Conservation (phyloP, 2,888 invertebrate species). For the Orthosia gracilis region DNA sequence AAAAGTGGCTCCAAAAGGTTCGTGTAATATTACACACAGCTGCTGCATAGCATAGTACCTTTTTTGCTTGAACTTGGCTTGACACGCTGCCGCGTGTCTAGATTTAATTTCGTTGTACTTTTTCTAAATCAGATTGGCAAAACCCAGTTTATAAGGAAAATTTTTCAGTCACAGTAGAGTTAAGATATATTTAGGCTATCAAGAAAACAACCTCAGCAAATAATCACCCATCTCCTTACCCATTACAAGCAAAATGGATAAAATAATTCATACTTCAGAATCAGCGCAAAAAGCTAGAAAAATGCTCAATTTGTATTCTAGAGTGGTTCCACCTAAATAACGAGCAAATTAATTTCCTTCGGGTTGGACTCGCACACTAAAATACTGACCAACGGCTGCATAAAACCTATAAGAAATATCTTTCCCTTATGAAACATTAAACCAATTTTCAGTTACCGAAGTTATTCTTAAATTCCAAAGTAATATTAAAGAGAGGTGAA, state of each 20-base stretch:
- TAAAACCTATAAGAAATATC: slow-evolving; percentile 19
- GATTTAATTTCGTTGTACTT: too few species aligned
- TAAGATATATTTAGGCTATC: background rate
- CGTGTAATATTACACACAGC: too few species aligned
- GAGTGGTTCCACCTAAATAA: slow-evolving; percentile 48
- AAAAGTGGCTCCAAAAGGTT: too few species aligned
- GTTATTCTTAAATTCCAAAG: background rate
- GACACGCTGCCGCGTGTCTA: too few species aligned
- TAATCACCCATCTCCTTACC: slow-evolving; percentile 1
- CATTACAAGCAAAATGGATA: slow-evolving; percentile 12
- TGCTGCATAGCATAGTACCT: too few species aligned
- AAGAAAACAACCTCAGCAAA: slow-evolving; percentile 22
- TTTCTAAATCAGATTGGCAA: too few species aligned
- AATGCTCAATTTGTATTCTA: slow-evolving; percentile 51
- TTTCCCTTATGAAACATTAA: background rate
- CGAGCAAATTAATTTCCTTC: slow-evolving; percentile 61
- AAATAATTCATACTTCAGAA: slow-evolving; percentile 34
- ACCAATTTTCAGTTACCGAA: background rate
- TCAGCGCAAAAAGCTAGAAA: slow-evolving; percentile 35
- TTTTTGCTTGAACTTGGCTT: too few species aligned
- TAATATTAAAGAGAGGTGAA: background rate
- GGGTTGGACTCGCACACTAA: slow-evolving; percentile 16
- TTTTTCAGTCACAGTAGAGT: too few species aligned
- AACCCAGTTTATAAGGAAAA: too few species aligned
- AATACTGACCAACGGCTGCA: slow-evolving; percentile 39